phyloP scores from a whole-genome alignment of 2,888 invertebrate species.

The Nomada lathburiana region DNA sequence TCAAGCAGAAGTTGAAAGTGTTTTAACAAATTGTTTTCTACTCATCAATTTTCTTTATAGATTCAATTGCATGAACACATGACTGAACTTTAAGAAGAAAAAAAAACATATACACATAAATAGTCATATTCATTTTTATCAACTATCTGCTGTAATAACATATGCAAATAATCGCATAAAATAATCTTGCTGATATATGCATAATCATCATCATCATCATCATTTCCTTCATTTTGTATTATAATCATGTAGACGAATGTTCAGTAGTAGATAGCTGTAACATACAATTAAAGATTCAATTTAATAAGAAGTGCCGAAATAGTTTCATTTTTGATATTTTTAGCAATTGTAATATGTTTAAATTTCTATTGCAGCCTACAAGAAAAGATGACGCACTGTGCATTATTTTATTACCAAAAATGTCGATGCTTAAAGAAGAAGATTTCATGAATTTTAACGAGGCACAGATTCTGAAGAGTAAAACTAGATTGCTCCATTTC shows the following conservation, averaged over 20 bases:
- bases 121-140: slow-evolving; percentile 60
- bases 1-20: slow-evolving; percentile 53
- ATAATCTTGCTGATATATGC: slow-evolving; percentile 65
- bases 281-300: slow-evolving; percentile 57
- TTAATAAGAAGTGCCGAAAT: slow-evolving; percentile 69
- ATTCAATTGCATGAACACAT: slow-evolving; percentile 62
- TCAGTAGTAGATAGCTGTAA: slow-evolving; percentile 69
- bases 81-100: slow-evolving; percentile 70
- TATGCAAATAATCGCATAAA: slow-evolving; percentile 56
- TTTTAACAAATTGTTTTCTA: slow-evolving; percentile 54
- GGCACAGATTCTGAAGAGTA: slow-evolving; percentile 71
- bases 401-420: slow-evolving; percentile 40
- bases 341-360: slow-evolving; percentile 53
- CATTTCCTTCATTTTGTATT: slow-evolving; percentile 71
- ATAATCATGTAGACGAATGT: slow-evolving; percentile 75
- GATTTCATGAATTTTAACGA: slow-evolving; percentile 18
- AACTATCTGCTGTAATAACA: slow-evolving; percentile 57
- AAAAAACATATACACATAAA: slow-evolving; percentile 52
- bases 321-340: slow-evolving; percentile 65
- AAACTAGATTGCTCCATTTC: slow-evolving; percentile 65
- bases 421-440: slow-evolving; percentile 21
- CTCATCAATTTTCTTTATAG: slow-evolving; percentile 46
- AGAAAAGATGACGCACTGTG: slow-evolving; percentile 55
- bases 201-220: slow-evolving; percentile 68
- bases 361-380: slow-evolving; percentile 63